A percentile compares a stretch with the other conserved stretches of the same genome.
These are phyloP conservation scores for Saccostrea echinata DNA, from an alignment of 1,140 invertebrate genomes.

Conservation along the genomic window DNA sequence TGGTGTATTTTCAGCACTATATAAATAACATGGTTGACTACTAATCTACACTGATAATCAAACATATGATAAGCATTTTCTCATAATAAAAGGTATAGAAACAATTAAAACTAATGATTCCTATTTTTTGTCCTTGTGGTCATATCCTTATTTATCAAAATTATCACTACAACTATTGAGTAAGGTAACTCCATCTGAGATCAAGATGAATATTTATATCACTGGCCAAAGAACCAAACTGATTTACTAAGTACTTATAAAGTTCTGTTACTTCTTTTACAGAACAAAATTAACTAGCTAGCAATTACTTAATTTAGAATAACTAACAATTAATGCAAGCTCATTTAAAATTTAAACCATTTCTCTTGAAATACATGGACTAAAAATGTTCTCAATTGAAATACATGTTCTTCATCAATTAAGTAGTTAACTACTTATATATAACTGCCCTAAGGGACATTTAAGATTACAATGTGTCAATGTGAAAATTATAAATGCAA, in stretches of 20 bases:
- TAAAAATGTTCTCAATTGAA: neutral
- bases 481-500: neutral
- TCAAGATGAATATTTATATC: neutral
- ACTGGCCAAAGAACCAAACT: no score
- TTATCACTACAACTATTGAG: no score
- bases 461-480: neutral
- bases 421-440: no score
- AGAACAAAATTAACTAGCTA: neutral
- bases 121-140: neutral
- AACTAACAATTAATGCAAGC: neutral
- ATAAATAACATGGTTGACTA: neutral
- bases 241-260: neutral
- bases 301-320: neutral
- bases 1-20: neutral
- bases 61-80: neutral
- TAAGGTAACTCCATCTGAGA: neutral
- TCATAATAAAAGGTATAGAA: neutral
- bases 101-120: neutral
- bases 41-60: neutral
- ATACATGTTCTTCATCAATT: neutral
- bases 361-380: neutral
- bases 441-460: no score
- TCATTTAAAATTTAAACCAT: neutral
- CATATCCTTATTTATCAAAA: no score
- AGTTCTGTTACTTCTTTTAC: neutral